phyloP scores from a whole-genome alignment of 2,113 vertebrate species.

The Xiphophorus hellerii region DNA sequence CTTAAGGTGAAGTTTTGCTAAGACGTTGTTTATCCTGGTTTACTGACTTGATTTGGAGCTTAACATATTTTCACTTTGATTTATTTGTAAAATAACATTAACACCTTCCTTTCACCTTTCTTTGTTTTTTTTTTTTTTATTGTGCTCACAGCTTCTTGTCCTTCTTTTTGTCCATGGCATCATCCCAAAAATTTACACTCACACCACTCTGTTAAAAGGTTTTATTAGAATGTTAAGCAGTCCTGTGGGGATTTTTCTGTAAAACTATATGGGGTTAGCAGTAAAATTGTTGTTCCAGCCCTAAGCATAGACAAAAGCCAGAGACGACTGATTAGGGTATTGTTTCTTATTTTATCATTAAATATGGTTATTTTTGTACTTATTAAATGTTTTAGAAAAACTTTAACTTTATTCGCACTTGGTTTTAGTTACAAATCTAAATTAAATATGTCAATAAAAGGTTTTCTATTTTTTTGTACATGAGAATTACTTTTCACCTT shows the following conservation, averaged over 20 bases:
- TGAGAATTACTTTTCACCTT: background rate
- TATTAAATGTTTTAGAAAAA: background rate
- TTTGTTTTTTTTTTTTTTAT: conserved; percentile 33
- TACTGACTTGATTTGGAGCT: conserved; percentile 1
- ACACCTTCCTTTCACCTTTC: conserved; percentile 39
- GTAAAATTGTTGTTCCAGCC: conserved; percentile 49
- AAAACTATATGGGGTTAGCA: conserved; percentile 36
- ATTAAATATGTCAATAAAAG: background rate
- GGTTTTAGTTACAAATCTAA: background rate
- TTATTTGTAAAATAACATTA: conserved; percentile 43
- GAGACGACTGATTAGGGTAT: background rate
- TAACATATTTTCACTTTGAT: conserved; percentile 27
- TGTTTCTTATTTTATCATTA: background rate
- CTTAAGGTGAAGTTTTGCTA: background rate
- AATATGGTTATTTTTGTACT: conserved; percentile 2
- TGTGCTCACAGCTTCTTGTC: background rate
- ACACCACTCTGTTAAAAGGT: conserved; percentile 63
- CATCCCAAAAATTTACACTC: conserved; percentile 47
- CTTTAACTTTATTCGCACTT: background rate
- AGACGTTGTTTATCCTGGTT: background rate
- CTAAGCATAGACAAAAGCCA: conserved; percentile 31
- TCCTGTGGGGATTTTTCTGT: conserved; percentile 73
- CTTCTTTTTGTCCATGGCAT: conserved; percentile 14
- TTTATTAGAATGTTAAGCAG: conserved; percentile 81
- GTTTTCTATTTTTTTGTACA: background rate